These are phyloP conservation scores for Bos taurus DNA, from an alignment of 2,113 vertebrate genomes.

Conservation along the genomic window DNA sequence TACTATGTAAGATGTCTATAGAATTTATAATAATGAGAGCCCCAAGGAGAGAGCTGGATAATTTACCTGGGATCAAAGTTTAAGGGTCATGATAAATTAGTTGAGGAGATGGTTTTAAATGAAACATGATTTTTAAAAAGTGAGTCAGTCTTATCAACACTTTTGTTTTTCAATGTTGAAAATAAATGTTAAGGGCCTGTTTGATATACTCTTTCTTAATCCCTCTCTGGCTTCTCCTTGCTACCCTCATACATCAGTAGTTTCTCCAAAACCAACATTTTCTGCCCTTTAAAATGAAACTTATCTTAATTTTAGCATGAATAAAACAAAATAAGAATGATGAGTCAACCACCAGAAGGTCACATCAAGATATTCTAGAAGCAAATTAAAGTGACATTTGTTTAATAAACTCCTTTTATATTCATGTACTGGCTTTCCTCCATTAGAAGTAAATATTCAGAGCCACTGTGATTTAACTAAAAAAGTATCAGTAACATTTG, in stretches of 20 bases:
- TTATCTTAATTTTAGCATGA: conserved; percentile 30
- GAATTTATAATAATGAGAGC: not conserved
- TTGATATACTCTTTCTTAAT: not conserved
- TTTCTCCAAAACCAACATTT: not conserved
- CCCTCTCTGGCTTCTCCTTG: not conserved
- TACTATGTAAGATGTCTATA: not conserved
- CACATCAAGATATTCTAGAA: conserved; percentile 31
- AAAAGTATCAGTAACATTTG: not conserved
- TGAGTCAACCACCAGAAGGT: conserved; percentile 19
- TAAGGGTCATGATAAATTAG: not conserved
- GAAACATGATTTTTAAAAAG: not conserved
- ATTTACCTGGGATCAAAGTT: not conserved
- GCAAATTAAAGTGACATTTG: conserved; percentile 44
- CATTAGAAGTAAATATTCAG: conserved; percentile 20
- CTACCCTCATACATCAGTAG: not conserved
- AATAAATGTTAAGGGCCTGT: not conserved
- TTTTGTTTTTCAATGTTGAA: not conserved
- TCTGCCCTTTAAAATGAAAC: not conserved
- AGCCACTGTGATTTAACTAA: not conserved
- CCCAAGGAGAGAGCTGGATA: not conserved
- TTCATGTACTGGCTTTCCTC: not conserved
- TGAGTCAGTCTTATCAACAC: not conserved
- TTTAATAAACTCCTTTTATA: conserved; percentile 45
- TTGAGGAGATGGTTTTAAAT: not conserved
- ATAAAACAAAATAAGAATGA: conserved; percentile 12